These are phyloP conservation scores for Dicyema japonicum DNA, from an alignment of 1,140 invertebrate species.

Conservation along the genomic window DNA sequence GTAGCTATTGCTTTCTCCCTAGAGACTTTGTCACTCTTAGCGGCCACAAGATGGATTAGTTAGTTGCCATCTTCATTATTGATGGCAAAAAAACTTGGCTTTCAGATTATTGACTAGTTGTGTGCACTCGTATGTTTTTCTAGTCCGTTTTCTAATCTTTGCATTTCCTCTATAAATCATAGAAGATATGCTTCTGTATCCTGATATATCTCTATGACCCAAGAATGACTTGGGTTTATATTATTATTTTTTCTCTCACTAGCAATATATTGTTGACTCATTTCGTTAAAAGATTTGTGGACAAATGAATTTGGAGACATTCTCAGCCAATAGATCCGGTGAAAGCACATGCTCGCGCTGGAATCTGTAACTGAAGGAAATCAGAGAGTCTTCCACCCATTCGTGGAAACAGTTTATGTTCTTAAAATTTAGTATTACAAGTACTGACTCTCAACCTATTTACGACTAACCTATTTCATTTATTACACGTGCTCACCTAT, in stretches of 20 bases:
- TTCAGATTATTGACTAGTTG: slow-evolving; percentile 50
- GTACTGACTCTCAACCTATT: slow-evolving; percentile 53
- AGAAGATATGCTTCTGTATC: slow-evolving; percentile 48
- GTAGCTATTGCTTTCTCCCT: slow-evolving; percentile 58
- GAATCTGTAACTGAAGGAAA: slow-evolving; percentile 56
- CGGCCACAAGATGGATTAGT: slow-evolving; percentile 55
- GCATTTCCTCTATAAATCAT: slow-evolving; percentile 42
- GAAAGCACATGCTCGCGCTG: slow-evolving; percentile 34
- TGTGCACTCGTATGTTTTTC: slow-evolving; percentile 46
- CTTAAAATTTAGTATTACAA: slow-evolving; percentile 55
- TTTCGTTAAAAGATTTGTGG: slow-evolving; percentile 59
- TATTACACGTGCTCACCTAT: slow-evolving; percentile 31
- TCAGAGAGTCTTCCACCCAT: slow-evolving; percentile 68
- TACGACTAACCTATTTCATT: slow-evolving; percentile 39
- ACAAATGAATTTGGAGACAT: slow-evolving; percentile 50
- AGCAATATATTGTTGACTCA: slow-evolving; percentile 43
- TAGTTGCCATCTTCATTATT: slow-evolving; percentile 81
- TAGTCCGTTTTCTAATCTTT: slow-evolving; percentile 56
- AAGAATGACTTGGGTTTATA: slow-evolving; percentile 73
- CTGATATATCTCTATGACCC: slow-evolving; percentile 60
- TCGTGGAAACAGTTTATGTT: slow-evolving; percentile 87
- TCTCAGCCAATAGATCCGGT: slow-evolving; percentile 27
- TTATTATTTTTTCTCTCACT: slow-evolving; percentile 74
- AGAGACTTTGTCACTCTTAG: slow-evolving; percentile 61
- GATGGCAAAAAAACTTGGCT: slow-evolving; percentile 51